Evolutionary conservation across 2,113 vertebrate genomes (phyloP).

Genomic region (Saimiri boliviensis): DNA sequence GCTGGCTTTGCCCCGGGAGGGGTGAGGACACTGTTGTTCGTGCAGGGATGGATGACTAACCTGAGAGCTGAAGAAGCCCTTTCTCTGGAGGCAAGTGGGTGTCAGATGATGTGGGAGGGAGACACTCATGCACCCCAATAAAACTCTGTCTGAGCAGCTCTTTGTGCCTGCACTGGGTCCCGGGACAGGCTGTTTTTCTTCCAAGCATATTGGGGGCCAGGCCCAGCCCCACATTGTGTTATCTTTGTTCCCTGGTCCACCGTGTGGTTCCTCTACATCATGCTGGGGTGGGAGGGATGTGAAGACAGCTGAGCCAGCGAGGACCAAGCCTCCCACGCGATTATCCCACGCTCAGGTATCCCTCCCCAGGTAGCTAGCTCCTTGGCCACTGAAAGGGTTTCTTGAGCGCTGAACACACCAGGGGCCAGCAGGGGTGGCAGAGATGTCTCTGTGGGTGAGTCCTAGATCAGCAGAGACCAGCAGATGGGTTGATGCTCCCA

Average conservation of each 20-base stretch:
- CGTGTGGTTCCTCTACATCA: fast-evolving
- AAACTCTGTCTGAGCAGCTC: slow-evolving; percentile 39
- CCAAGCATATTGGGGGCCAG: neutral
- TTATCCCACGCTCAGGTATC: neutral
- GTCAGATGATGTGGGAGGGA: slow-evolving; percentile 35
- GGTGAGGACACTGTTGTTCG: neutral
- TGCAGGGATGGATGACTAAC: slow-evolving; percentile 39
- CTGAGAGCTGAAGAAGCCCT: neutral
- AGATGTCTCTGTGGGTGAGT: neutral
- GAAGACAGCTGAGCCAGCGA: fast-evolving
- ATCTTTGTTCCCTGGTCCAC: neutral
- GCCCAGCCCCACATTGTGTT: neutral
- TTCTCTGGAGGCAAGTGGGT: slow-evolving; percentile 59
- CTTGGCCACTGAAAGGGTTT: neutral
- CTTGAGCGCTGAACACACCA: fast-evolving
- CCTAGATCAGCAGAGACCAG: neutral
- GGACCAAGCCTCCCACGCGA: neutral
- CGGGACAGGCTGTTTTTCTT: neutral
- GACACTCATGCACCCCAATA: slow-evolving; percentile 13
- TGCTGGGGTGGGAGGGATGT: fast-evolving
- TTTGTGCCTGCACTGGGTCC: slow-evolving; percentile 14
- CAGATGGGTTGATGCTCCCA: too few species aligned
- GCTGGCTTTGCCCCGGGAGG: neutral
- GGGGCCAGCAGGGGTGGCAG: too few species aligned
- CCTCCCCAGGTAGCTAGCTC: fast-evolving